Evolutionary conservation across 2,113 vertebrate genomes (phyloP), one percentile per base, ranked within the genome.

Genomic region (Taxidea taxus): DNA sequence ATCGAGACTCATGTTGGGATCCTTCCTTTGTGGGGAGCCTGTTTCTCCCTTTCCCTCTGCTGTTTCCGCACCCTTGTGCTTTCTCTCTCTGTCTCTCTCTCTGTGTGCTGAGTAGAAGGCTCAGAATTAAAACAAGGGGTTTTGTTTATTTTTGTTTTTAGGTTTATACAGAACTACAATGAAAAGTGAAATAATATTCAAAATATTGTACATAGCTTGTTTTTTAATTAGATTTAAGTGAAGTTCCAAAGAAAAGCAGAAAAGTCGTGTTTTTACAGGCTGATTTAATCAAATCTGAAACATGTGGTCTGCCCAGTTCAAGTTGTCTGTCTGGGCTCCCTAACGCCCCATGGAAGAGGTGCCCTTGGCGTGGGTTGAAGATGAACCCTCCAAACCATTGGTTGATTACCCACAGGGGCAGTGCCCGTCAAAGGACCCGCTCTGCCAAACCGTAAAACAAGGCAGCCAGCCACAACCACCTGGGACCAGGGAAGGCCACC

Each of bases 401-500:
- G 9, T 20, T 44, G 23, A n/a, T 27, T 4, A 15, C 49, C 70
- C 85, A 39, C 7, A 58, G 15, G 29, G 64, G 37, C 34, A n/a
- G 47, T 0, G 0, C 8, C 31, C 64, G 14, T 15, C 39, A 70
- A 25, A 58, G 21, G 15, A n/a, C 51, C 74, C 39, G 21, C 25
- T 37, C 21, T 12, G 8, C 64, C 56, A 49, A 7, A n/a, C 10
- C 42, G 13, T 39, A 27, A 80, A 37, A 21, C 27, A 21, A 78
- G 54, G 39, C 66, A 4, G 31, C 44, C 44, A 60, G n/a, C 66
- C 72, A 15, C 3, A 2, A 42, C 23, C 2, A 0, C 27, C 7
- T 4, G 4, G 25, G 62, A 10, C 77, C 27, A 29, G 18, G 15
- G 12, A 4, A 4, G 1, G 23, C 3, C 54, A 25, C 23, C 1